phyloP scores from a whole-genome alignment of 2,113 vertebrate species.

The Turdus rufiventris region DNA sequence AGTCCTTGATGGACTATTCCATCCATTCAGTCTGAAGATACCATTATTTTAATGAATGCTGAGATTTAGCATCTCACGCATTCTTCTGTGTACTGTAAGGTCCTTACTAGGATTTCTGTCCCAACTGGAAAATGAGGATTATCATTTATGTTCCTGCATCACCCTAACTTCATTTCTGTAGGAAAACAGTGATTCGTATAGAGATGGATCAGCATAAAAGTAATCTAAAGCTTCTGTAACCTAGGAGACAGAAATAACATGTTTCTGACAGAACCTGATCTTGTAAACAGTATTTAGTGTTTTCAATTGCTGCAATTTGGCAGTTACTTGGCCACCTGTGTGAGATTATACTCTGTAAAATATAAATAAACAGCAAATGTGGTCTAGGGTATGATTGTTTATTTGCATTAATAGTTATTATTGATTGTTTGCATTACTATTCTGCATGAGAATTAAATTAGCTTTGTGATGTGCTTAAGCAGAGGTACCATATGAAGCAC shows the following conservation, averaged over 20 bases:
- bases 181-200: not conserved
- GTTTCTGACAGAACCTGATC: not conserved
- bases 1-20: not conserved
- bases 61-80: not conserved
- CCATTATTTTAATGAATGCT: not conserved
- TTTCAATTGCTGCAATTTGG: not conserved
- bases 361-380: not conserved
- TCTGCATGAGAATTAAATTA: not conserved
- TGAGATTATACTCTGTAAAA: not conserved
- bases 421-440: not conserved
- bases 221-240: not conserved
- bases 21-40: not conserved
- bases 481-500: fast-evolving
- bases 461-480: not conserved
- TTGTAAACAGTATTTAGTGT: not conserved
- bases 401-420: not conserved
- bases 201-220: not conserved
- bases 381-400: not conserved
- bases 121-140: not conserved
- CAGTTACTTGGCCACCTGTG: not conserved
- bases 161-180: not conserved
- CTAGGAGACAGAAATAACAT: not conserved
- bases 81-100: not conserved
- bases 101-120: not conserved
- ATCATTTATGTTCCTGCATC: not conserved